Conservation (phyloP, 35 echinoderm and acorn worm species). For the Heliocidaris erythrogramma region DNA sequence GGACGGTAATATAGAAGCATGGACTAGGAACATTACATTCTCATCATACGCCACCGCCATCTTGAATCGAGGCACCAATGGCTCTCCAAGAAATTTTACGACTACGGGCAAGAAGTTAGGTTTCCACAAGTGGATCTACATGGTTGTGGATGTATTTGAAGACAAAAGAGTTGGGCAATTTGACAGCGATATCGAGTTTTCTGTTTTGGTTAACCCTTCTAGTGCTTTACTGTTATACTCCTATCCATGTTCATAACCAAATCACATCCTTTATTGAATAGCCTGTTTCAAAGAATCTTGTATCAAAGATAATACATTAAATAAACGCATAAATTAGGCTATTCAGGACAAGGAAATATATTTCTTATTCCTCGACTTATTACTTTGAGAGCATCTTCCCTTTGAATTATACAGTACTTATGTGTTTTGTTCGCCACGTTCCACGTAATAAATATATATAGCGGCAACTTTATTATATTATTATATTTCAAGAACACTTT, state of each 20-base stretch:
- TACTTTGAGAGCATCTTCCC: too few relatives aligned
- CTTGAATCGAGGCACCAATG: conserved; percentile 46
- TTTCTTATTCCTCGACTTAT: too few relatives aligned
- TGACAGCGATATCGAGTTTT: not conserved
- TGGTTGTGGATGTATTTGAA: conserved; percentile 48
- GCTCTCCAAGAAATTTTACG: conserved; percentile 25
- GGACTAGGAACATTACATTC: conserved; percentile 39
- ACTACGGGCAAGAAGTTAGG: conserved; percentile 6
- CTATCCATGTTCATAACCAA: conserved; percentile 17
- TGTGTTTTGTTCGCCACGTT: too few relatives aligned
- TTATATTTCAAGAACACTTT: too few relatives aligned
- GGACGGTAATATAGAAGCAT: conserved; percentile 42
- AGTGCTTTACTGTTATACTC: conserved; percentile 26
- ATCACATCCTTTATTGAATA: not conserved
- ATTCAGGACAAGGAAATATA: too few relatives aligned
- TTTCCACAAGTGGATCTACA: conserved; percentile 34
- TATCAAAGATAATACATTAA: not conserved
- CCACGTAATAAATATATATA: too few relatives aligned
- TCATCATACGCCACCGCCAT: not conserved
- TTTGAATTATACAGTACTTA: too few relatives aligned
- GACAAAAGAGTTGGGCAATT: conserved; percentile 2
- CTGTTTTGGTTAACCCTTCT: conserved; percentile 33
- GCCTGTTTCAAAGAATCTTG: not conserved
- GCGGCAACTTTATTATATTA: too few relatives aligned
- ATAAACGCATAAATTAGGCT: too few relatives aligned